These are phyloP conservation scores for Ornithoptera priamus DNA, from an alignment of 2,888 invertebrate genomes.

Conservation along the genomic window DNA sequence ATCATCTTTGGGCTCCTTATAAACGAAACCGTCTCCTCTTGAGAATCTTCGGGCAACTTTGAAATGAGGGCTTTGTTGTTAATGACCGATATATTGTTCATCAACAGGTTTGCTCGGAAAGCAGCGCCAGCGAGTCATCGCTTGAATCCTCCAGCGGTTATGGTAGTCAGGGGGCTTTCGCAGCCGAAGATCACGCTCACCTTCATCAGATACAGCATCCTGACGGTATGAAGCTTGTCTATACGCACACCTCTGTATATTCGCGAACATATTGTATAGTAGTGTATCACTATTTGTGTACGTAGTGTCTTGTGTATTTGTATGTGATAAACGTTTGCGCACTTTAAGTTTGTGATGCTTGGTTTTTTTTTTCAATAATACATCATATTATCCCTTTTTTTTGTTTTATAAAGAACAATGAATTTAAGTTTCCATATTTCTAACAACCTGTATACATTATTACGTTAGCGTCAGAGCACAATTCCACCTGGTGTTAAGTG, in stretches of 20 bases:
- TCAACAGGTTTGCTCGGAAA: slow-evolving; percentile 73
- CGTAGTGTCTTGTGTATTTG: neutral
- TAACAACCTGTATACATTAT: no score
- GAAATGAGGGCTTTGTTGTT: no score
- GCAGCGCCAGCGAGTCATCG: slow-evolving; percentile 87
- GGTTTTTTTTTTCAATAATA: neutral
- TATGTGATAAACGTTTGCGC: neutral
- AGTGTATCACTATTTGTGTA: neutral
- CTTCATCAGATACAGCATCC: slow-evolving; percentile 63
- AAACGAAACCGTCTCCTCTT: no score
- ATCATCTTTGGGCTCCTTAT: no score
- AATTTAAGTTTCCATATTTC: no score
- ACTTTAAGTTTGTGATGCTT: neutral
- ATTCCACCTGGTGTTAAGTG: no score
- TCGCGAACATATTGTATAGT: neutral
- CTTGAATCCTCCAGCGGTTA: slow-evolving; percentile 88
- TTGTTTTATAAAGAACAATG: no score
- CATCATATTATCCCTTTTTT: no score
- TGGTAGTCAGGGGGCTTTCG: slow-evolving; percentile 87
- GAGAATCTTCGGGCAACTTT: no score
- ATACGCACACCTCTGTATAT: no score
- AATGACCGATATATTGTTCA: neutral
- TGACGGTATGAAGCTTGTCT: slow-evolving; percentile 56
- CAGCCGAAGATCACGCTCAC: slow-evolving; percentile 75
- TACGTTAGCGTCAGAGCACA: no score